Percentiles rank a stretch among this genome's conserved stretches.
phyloP scores from a whole-genome alignment of 2,113 vertebrate species.

The Motacilla tschutschensis region DNA sequence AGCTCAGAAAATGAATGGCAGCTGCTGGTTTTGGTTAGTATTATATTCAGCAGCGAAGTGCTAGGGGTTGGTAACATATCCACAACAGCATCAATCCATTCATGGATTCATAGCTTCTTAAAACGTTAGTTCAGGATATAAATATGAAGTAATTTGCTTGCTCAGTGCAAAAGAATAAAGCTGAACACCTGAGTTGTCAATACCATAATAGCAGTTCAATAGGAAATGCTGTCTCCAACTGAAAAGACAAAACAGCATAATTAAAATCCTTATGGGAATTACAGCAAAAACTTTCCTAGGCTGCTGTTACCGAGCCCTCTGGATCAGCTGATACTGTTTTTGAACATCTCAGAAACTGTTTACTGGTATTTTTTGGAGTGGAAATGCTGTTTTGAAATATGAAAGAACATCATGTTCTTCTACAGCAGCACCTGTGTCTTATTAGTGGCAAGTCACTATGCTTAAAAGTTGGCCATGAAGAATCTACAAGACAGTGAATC shows the following conservation, averaged over 20 bases:
- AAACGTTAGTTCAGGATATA: not conserved
- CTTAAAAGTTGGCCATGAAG: slow-evolving; percentile 31
- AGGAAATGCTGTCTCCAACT: not conserved
- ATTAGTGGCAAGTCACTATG: slow-evolving; percentile 19
- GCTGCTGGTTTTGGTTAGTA: not conserved
- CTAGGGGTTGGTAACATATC: not conserved
- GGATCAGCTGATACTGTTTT: not conserved
- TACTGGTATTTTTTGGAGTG: slow-evolving; percentile 4
- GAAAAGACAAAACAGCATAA: slow-evolving; percentile 2
- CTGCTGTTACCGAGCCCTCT: not conserved
- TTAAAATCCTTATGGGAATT: not conserved
- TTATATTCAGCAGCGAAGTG: not conserved
- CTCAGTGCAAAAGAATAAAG: not conserved
- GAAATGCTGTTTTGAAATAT: slow-evolving; percentile 22
- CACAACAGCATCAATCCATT: not conserved
- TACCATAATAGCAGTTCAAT: not conserved
- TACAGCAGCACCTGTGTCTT: slow-evolving; percentile 29
- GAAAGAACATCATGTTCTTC: slow-evolving; percentile 35
- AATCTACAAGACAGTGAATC: slow-evolving; percentile 7
- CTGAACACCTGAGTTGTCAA: slow-evolving; percentile 12
- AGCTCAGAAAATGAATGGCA: not conserved
- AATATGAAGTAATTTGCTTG: not conserved
- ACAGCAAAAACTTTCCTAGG: not conserved
- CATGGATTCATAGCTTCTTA: not conserved
- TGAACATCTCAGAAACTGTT: slow-evolving; percentile 3